phyloP scores from a whole-genome alignment of 2,888 invertebrate genomes.

The Ditula angustiorana region DNA sequence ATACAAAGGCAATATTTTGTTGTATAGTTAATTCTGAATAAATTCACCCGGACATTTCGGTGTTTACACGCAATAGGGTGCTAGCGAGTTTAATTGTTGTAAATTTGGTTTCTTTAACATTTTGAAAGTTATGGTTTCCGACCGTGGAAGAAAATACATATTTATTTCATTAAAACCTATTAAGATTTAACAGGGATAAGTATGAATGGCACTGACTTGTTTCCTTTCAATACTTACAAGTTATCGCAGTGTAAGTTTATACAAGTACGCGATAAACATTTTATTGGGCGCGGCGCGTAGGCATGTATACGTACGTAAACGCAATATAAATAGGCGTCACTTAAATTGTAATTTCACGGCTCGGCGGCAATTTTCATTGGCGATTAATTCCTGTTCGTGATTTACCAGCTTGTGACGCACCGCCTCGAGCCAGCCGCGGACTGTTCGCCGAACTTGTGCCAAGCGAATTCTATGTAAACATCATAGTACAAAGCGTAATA shows the following conservation, averaged over 20 bases:
- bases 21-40: conserved; percentile 16
- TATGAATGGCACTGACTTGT: not conserved
- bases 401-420: conserved; percentile 60
- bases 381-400: conserved; percentile 78
- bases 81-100: conserved; percentile 1
- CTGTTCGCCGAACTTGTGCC: conserved; percentile 43
- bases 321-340: conserved; percentile 70
- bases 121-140: conserved; percentile 2
- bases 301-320: conserved; percentile 47
- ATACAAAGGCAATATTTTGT: conserved; percentile 26
- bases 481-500: too few species aligned
- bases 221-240: conserved; percentile 1
- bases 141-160: not conserved
- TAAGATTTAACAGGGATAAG: too few species aligned
- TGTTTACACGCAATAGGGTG: conserved; percentile 19
- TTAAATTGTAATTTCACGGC: conserved; percentile 83
- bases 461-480: too few species aligned
- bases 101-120: conserved; percentile 4
- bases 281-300: conserved; percentile 23
- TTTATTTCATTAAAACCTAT: not conserved
- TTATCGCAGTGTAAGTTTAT: conserved; percentile 22
- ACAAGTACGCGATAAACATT: conserved; percentile 33
- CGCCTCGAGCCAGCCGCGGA: conserved; percentile 53
- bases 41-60: conserved; percentile 14
- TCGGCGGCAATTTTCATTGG: conserved; percentile 79